Conservation (phyloP, 2,113 vertebrate species). For the Dryoscopus gambensis region DNA sequence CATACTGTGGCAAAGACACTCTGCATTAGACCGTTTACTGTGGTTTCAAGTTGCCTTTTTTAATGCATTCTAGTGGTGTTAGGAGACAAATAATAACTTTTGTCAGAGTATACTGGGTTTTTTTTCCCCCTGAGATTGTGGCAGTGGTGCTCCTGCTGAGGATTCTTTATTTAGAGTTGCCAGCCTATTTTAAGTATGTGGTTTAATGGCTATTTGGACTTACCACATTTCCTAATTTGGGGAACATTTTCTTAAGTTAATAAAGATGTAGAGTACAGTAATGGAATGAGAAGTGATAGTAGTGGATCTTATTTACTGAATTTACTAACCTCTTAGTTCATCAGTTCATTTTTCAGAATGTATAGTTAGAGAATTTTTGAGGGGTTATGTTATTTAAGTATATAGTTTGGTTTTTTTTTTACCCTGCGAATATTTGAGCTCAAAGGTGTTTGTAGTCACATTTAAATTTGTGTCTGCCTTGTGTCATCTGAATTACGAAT, state of each 20-base stretch:
- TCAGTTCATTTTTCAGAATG: neutral
- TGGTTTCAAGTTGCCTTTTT: neutral
- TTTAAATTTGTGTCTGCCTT: neutral
- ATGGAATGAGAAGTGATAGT: neutral
- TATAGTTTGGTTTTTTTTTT: neutral
- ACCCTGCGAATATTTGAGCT: fast-evolving
- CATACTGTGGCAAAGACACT: neutral
- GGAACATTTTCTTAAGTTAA: neutral
- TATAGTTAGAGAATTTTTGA: neutral
- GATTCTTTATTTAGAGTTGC: neutral
- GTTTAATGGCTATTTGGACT: neutral
- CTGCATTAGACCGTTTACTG: neutral
- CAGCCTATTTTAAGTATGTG: neutral
- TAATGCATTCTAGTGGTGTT: neutral
- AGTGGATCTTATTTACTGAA: neutral
- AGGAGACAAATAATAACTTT: neutral
- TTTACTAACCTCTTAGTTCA: neutral
- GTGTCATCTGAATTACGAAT: neutral
- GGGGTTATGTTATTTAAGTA: neutral
- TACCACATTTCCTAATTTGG: neutral
- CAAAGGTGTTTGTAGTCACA: neutral
- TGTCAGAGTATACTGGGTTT: neutral
- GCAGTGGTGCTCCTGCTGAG: neutral
- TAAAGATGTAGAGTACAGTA: neutral
- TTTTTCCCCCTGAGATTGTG: fast-evolving